These are phyloP conservation scores for Pelagia noctiluca DNA, from an alignment of 30 jellyfish, hydroid and myxozoan species.

Conservation along the genomic window DNA sequence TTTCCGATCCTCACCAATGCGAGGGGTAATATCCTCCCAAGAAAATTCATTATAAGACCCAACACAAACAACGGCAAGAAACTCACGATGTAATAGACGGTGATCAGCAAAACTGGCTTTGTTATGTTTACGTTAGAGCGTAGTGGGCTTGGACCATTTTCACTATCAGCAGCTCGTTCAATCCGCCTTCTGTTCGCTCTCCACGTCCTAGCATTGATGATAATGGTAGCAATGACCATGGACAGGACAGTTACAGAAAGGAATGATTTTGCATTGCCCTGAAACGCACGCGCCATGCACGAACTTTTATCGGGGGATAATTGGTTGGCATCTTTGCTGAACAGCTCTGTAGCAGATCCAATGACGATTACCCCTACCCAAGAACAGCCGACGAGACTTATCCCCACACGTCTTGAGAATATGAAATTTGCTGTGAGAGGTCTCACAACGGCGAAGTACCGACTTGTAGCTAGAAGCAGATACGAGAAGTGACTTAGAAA, in stretches of 20 bases:
- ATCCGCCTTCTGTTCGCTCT: neutral
- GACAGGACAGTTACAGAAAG: neutral
- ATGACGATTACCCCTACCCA: neutral
- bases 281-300: neutral
- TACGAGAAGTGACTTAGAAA: neutral
- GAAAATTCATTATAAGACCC: neutral
- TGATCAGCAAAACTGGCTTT: slow-evolving; percentile 4
- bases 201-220: neutral
- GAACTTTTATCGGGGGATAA: neutral
- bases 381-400: neutral
- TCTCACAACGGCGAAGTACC: slow-evolving; percentile 21
- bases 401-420: neutral
- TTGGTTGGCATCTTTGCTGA: neutral
- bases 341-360: neutral
- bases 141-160: neutral
- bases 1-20: slow-evolving; percentile 1
- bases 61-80: slow-evolving; percentile 5
- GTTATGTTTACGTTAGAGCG: neutral
- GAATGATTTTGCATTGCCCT: neutral
- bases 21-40: neutral
- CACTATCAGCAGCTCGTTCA: neutral
- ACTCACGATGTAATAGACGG: slow-evolving; percentile 6
- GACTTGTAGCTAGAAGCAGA: neutral
- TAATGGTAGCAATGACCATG: neutral
- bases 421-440: neutral